These are phyloP conservation scores for Tauraco hartlaubi DNA, from an alignment of 2,797 vertebrate species.

Conservation along the genomic window DNA sequence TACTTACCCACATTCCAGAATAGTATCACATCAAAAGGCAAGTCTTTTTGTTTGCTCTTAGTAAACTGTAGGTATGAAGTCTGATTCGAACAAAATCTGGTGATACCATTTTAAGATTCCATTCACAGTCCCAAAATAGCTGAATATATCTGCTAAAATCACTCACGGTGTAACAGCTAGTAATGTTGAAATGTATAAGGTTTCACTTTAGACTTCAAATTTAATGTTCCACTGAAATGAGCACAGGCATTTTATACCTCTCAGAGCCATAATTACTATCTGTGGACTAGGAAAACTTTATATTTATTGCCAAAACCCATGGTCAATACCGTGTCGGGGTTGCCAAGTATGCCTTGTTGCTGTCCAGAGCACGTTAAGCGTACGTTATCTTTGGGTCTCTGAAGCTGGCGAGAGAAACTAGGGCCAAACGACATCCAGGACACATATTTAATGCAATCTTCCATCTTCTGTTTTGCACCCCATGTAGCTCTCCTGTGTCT, in stretches of 20 bases:
- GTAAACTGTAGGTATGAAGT: not conserved
- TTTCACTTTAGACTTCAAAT: not conserved
- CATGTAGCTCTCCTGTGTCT: not conserved
- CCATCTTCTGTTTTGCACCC: not conserved
- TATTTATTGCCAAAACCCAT: not conserved
- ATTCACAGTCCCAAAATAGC: not conserved
- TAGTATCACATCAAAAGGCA: not conserved
- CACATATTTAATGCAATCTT: not conserved
- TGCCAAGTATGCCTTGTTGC: not conserved
- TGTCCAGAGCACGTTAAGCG: accelerated
- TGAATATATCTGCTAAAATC: constrained; percentile 27
- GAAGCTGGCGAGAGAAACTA: not conserved
- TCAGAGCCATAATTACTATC: not conserved
- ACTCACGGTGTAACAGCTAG: not conserved
- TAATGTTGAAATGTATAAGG: not conserved
- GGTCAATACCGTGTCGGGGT: accelerated
- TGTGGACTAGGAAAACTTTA: not conserved
- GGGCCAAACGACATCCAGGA: not conserved
- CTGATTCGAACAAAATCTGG: not conserved
- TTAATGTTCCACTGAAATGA: not conserved
- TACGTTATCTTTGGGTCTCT: not conserved
- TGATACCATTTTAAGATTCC: not conserved
- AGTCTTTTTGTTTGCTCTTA: not conserved
- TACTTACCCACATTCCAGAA: not conserved
- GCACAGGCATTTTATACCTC: not conserved